These are phyloP conservation scores for Cynodonichthys magdalenae DNA, from an alignment of 2,797 vertebrate species.

Conservation along the genomic window DNA sequence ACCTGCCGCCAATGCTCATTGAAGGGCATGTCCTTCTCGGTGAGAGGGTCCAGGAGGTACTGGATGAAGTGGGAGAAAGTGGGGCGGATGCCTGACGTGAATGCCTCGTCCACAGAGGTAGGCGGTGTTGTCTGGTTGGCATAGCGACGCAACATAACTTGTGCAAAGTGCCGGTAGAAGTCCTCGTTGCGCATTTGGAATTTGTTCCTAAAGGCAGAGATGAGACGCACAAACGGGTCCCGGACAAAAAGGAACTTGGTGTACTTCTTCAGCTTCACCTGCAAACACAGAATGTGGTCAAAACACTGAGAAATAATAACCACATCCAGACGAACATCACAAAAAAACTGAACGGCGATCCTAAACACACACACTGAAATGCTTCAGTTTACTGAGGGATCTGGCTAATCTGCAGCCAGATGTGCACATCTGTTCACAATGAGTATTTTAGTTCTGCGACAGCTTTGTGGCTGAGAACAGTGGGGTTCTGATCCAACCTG, in stretches of 20 bases:
- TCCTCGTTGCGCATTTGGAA: constrained; percentile 92
- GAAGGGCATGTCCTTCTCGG: constrained; percentile 90
- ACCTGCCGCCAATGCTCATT: constrained; percentile 98
- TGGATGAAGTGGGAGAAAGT: constrained; percentile 93
- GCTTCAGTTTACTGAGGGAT: too few relatives aligned
- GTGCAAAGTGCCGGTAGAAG: constrained; percentile 90
- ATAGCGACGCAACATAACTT: constrained; percentile 89
- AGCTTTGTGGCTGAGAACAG: too few relatives aligned
- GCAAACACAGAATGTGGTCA: constrained; percentile 49
- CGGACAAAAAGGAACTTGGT: constrained; percentile 97
- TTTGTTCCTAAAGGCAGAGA: constrained; percentile 97
- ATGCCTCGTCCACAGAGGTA: constrained; percentile 87
- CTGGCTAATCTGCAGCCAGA: too few relatives aligned
- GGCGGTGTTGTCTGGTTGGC: constrained; percentile 88
- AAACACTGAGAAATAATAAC: too few relatives aligned
- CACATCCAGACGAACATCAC: background rate
- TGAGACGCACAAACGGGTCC: constrained; percentile 96
- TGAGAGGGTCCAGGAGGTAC: constrained; percentile 93
- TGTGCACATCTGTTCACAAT: too few relatives aligned
- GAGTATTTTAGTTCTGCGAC: too few relatives aligned
- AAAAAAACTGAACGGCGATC: too few relatives aligned
- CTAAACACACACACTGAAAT: too few relatives aligned
- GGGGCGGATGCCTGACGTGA: constrained; percentile 85
- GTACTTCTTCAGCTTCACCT: constrained; percentile 95
- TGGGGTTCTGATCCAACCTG: too few relatives aligned